Conservation (phyloP, 1,140 invertebrate species). For the Hestina assimilis region DNA sequence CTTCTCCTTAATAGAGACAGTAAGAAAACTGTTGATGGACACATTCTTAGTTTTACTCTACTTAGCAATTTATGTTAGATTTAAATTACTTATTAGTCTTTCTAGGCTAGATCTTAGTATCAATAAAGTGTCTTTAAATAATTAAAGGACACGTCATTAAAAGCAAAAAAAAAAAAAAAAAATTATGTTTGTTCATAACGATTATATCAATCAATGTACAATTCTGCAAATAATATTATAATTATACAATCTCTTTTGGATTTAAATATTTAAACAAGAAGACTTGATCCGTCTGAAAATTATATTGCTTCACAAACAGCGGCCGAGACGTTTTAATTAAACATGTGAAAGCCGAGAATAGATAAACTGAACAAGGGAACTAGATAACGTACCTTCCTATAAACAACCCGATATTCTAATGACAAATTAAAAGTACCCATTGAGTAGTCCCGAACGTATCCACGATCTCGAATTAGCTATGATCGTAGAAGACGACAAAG, state of each 20-base stretch:
- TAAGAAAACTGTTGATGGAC: no score
- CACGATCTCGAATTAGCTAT: conserved; percentile 66
- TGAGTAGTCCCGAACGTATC: conserved; percentile 37
- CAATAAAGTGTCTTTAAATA: no score
- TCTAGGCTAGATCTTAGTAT: no score
- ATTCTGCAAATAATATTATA: not conserved
- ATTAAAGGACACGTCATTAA: no score
- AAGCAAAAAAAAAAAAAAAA: no score
- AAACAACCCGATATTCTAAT: conserved; percentile 59
- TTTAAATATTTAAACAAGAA: conserved; percentile 9
- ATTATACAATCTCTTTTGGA: not conserved
- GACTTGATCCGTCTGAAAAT: conserved; percentile 8
- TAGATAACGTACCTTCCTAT: conserved; percentile 40
- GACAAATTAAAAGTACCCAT: conserved; percentile 53
- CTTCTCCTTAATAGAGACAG: no score
- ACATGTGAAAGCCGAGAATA: conserved; percentile 46
- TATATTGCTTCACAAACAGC: conserved; percentile 1
- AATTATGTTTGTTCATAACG: not conserved
- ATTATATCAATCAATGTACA: not conserved
- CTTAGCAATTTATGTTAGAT: no score
- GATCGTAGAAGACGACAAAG: conserved; percentile 61
- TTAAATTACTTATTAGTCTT: no score
- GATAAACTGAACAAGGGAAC: conserved; percentile 39
- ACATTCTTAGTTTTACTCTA: no score
- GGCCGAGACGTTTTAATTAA: conserved; percentile 46